Base-by-base conservation (phyloP, 30 jellyfish, hydroid and myxozoan species). In the Hydractinia echinata region DNA sequence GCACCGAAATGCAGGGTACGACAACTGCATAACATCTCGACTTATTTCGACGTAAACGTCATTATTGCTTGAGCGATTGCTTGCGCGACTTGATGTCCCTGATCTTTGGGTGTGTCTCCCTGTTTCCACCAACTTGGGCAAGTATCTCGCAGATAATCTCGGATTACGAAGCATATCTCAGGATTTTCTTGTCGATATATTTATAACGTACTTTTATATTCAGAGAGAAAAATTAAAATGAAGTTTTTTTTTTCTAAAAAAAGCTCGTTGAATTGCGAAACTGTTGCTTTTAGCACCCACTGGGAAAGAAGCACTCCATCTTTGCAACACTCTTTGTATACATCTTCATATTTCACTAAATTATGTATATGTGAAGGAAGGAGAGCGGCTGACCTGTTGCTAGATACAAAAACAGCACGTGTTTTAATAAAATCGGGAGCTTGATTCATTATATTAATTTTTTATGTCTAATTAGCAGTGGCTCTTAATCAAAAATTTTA, bases 1-100 rank as follows among this genome's bases (percentile, higher is more conserved):
- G 16, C 74, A 64, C 4, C 74, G 74, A 51, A 64, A 64, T 1
- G 74, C 74, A n/a, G 74, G 74, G 51, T n/a, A n/a, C 16, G 74
- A 64, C 6, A 64, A 13, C 74, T 64, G 74, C 74, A 64, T 64
- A 51, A 64, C 74, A 13, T 64, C 74, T 64, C 39, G 19, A 7
- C 51, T 64, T 6, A 51, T 64, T 64, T 64, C 74, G 74, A 44
- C 18, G 74, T 64, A 64, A 7, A 64, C 74, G 18, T 64, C 74
- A 30, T 30, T 30, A 30, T 30, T 30, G 39, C 1, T 64, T 6
- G 19, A n/a, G 74, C 51, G 10, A 64, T 58, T 58, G 19, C 69
- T 58, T 16, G 69, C 19, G 19, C 69, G 69, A 58, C 74, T 64
- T 6, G 74, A 6, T n/a, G 51, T 44, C 7, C 74, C 18, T 6